A percentile compares a stretch with the other conserved stretches of the same genome.
Evolutionary conservation across 2,113 vertebrate species (phyloP).

Genomic region (Hypomesus transpacificus): DNA sequence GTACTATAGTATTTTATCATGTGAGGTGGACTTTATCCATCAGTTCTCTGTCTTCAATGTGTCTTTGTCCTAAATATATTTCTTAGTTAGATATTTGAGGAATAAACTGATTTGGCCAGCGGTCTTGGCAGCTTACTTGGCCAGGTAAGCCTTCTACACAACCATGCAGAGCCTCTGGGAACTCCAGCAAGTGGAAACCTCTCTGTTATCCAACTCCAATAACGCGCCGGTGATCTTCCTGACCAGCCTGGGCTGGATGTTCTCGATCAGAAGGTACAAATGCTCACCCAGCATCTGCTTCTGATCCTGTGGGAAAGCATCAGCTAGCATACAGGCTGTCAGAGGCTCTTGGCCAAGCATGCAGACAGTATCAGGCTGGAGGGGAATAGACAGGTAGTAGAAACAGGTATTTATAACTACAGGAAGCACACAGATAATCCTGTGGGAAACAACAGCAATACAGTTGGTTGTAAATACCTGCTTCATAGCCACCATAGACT

Average conservation of each 20-base stretch:
- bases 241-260: slow-evolving; percentile 95
- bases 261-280: slow-evolving; percentile 83
- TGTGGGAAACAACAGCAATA: too few relatives aligned
- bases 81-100: slow-evolving; percentile 83
- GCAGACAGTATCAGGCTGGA: too few relatives aligned
- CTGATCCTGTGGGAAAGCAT: slow-evolving; percentile 41
- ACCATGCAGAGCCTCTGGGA: slow-evolving; percentile 95
- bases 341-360: too few relatives aligned
- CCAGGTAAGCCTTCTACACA: slow-evolving; percentile 98
- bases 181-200: slow-evolving; percentile 98
- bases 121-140: slow-evolving; percentile 97
- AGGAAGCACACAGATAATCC: too few relatives aligned
- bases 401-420: too few relatives aligned
- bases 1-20: too few relatives aligned
- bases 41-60: too few relatives aligned
- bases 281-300: slow-evolving; percentile 76
- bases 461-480: too few relatives aligned
- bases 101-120: slow-evolving; percentile 84
- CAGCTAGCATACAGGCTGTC: neutral
- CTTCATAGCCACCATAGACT: too few relatives aligned
- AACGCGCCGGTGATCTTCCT: slow-evolving; percentile 99
- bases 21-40: too few relatives aligned
- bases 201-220: slow-evolving; percentile 96
- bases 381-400: too few relatives aligned
- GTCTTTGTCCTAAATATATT: too few relatives aligned